Evolutionary conservation across 37 sponge, comb jelly and placozoan species (phyloP), one percentile per base, ranked within the genome.

Genomic region (Agelas oroides): DNA sequence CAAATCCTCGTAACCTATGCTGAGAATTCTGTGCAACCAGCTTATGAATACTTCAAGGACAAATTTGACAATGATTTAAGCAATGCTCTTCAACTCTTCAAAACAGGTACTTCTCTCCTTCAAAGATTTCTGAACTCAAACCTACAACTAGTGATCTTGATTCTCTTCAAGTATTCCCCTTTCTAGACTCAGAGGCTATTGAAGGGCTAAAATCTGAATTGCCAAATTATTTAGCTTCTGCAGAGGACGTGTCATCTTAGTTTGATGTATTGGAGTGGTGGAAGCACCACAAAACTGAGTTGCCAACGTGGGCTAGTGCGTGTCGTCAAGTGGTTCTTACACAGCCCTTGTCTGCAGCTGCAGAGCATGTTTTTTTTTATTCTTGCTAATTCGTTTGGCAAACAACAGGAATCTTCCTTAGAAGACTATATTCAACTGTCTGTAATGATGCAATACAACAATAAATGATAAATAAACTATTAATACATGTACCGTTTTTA

Each of bases 281-380:
- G 79, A 70, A 71, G 25, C 60, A 58, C 21, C n/a, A n/a, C n/a
- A 24, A 78, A 35, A 39, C 19, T 31, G 73, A 77, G 21, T 63
- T 86, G 35, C 87, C 79, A 31, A 16, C 17, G n/a, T 86, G 87
- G 87, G 21, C 77, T 17, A n/a, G n/a, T n/a, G n/a, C n/a, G n/a
- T n/a, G n/a, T n/a, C 68, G 38, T 41, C 34, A 25, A 30, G 24
- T 54, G 1, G 33, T 71, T 33, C 65, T 73, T 23, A 15, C 63
- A 24, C 74, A 85, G 59, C 86, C 86, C 28, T 85, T 78, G 19
- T 86, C 80, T 59, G 87, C 72, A 53, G 79, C 87, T 46, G 72
- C 79, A 59, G 80, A 78, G 34, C 34, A 73, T 25, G 59, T 78
- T 16, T 75, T 85, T 41, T 85, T 78, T 24, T 21, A 71, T 59